Percentiles rank a stretch among this genome's conserved stretches.
Conservation (phyloP, 1,140 invertebrate species). For the Neodiprion fabricii region DNA sequence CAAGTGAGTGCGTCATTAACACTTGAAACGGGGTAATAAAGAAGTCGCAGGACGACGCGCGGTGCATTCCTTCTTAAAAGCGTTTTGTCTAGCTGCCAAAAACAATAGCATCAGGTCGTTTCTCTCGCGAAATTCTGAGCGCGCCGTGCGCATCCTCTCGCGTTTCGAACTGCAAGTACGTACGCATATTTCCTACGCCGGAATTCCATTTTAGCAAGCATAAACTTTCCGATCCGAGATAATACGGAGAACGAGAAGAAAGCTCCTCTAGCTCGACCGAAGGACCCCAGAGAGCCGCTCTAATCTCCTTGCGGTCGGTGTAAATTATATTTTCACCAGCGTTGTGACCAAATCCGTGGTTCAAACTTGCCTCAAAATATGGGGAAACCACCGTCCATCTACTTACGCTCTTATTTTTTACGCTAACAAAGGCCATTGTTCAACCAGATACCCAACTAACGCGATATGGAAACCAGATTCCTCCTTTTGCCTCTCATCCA, state of each 20-base stretch:
- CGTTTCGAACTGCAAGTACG: no score
- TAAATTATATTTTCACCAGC: neutral
- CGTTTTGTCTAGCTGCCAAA: conserved; percentile 7
- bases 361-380: neutral
- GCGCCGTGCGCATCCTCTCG: no score
- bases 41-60: neutral
- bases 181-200: neutral
- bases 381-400: no score
- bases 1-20: neutral
- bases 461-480: neutral
- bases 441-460: neutral
- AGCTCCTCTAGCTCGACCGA: neutral
- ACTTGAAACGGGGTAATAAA: conserved; percentile 5
- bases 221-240: neutral
- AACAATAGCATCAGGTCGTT: neutral
- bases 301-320: neutral
- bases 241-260: neutral
- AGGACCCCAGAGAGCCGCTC: neutral
- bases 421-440: conserved; percentile 1
- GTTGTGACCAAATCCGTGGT: neutral
- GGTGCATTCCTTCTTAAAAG: conserved; percentile 1
- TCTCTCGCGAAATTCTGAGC: neutral
- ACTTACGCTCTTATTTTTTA: neutral
- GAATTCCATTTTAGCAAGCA: neutral
- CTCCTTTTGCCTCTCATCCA: conserved; percentile 1